phyloP scores from a whole-genome alignment of 2,888 invertebrate species.

The Anoplius nigerrimus region DNA sequence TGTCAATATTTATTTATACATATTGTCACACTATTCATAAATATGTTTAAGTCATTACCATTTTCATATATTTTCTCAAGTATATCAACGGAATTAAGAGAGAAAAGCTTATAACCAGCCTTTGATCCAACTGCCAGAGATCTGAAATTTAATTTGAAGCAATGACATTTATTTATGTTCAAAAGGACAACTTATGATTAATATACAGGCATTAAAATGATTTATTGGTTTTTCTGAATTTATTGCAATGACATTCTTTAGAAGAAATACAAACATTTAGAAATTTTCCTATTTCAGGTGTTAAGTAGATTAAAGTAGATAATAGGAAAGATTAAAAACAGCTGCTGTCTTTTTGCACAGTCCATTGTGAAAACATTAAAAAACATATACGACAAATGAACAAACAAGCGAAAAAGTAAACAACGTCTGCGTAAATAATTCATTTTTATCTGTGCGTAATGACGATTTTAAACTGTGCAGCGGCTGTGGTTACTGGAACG shows the following conservation, averaged over 20 bases:
- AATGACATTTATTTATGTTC: too few species aligned
- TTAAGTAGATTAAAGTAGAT: neutral
- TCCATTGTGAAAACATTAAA: too few species aligned
- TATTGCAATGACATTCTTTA: too few species aligned
- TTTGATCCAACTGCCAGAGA: conserved; percentile 95
- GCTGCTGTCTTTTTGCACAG: too few species aligned
- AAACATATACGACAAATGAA: conserved; percentile 8
- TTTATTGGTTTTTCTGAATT: too few species aligned
- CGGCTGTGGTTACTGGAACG: too few species aligned
- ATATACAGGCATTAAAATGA: too few species aligned
- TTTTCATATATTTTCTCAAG: conserved; percentile 93
- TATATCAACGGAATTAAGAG: conserved; percentile 88
- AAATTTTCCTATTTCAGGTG: too few species aligned
- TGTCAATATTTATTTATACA: neutral
- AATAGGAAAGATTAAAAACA: neutral
- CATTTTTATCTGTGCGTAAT: too few species aligned
- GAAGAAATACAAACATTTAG: neutral
- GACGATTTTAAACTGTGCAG: too few species aligned
- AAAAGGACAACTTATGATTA: too few species aligned
- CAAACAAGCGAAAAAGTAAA: neutral
- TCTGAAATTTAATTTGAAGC: conserved; percentile 73
- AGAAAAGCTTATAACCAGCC: conserved; percentile 92
- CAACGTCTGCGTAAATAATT: too few species aligned
- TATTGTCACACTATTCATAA: neutral
- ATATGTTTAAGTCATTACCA: conserved; percentile 74